Evolutionary conservation across 2,113 vertebrate species (phyloP).

Genomic region (Dascyllus trimaculatus): DNA sequence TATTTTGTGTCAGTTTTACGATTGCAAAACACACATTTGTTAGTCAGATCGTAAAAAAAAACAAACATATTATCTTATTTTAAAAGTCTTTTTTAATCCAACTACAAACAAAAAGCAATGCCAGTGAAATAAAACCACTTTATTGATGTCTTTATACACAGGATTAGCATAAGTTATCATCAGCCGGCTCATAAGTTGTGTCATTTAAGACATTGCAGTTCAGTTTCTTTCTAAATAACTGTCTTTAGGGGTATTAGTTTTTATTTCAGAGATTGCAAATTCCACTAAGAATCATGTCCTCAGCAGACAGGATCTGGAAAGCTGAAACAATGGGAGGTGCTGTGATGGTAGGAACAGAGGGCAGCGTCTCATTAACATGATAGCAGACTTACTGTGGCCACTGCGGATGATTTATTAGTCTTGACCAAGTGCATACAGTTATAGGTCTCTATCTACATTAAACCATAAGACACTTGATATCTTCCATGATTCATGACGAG

Average conservation of each 20-base stretch:
- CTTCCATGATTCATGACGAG: slow-evolving; percentile 71
- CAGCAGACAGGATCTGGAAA: background rate
- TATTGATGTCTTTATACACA: background rate
- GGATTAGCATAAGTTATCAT: background rate
- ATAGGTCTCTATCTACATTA: slow-evolving; percentile 72
- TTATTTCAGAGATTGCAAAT: background rate
- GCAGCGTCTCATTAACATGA: slow-evolving; percentile 59
- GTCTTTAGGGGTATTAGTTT: background rate
- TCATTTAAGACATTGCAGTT: background rate
- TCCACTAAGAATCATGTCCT: background rate
- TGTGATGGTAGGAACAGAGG: slow-evolving; percentile 36
- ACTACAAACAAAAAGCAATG: slow-evolving; percentile 1
- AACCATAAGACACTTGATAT: slow-evolving; percentile 64
- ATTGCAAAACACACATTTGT: background rate
- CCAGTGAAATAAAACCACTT: background rate
- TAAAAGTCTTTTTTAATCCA: slow-evolving; percentile 11
- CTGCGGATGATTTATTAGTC: slow-evolving; percentile 71
- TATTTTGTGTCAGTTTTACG: slow-evolving; percentile 4
- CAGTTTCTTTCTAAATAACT: slow-evolving; percentile 13
- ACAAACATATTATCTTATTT: background rate
- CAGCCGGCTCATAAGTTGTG: background rate
- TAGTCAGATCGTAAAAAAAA: background rate
- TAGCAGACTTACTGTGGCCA: slow-evolving; percentile 42
- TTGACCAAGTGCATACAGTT: slow-evolving; percentile 63
- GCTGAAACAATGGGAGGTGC: slow-evolving; percentile 30